Conservation (phyloP, 2,113 vertebrate species). For the Pseudolaguvia tuberculata region DNA sequence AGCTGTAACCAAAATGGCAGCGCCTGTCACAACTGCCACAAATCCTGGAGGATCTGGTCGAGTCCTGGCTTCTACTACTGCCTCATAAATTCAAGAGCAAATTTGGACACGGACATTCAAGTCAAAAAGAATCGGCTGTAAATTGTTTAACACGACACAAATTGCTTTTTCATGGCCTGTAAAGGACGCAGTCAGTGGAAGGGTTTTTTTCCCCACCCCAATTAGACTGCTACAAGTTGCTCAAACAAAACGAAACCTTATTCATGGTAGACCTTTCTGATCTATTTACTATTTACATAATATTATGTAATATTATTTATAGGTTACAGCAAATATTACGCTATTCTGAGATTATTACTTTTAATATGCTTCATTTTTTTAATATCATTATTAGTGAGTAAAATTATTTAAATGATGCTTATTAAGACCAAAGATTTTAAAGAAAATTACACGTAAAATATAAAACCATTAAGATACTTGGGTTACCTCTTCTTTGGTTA, state of each 20-base stretch:
- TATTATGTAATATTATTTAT: too few relatives aligned
- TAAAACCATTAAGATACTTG: too few relatives aligned
- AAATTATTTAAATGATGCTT: too few relatives aligned
- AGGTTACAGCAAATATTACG: neutral
- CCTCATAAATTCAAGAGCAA: constrained; percentile 19
- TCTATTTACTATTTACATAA: too few relatives aligned
- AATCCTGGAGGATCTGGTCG: constrained; percentile 15
- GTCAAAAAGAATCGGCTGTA: constrained; percentile 8
- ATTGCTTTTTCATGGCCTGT: constrained; percentile 24
- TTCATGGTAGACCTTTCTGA: neutral
- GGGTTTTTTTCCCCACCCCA: neutral
- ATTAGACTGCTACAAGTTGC: neutral
- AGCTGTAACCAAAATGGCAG: constrained; percentile 17
- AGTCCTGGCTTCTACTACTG: neutral
- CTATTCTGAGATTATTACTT: neutral
- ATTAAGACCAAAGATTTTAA: too few relatives aligned
- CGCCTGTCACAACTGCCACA: constrained; percentile 26
- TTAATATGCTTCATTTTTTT: neutral
- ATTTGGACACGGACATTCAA: constrained; percentile 1
- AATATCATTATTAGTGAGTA: too few relatives aligned
- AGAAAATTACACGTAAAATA: too few relatives aligned
- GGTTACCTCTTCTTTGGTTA: too few relatives aligned
- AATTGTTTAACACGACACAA: constrained; percentile 9
- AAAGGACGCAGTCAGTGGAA: neutral
- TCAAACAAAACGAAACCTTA: neutral